Percentiles rank a stretch among this genome's conserved stretches.
These are phyloP conservation scores for Steromphala cineraria DNA, from an alignment of 2,888 invertebrate genomes.

Conservation along the genomic window DNA sequence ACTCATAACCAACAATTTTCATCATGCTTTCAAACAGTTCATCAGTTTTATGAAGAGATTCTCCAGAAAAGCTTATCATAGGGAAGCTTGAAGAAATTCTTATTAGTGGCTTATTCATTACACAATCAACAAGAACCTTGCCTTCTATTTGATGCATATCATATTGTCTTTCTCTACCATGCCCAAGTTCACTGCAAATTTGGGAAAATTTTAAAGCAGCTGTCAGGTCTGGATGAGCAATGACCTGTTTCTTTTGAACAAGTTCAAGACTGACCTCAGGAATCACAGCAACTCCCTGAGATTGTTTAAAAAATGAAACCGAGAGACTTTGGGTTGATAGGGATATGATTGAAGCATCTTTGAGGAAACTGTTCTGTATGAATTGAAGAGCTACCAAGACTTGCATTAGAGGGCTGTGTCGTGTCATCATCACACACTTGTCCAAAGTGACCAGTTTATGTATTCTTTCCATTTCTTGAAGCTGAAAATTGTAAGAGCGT, in stretches of 20 bases:
- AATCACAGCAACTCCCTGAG: not conserved
- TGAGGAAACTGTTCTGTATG: conserved; percentile 2
- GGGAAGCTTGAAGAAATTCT: not conserved
- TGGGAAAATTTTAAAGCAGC: not conserved
- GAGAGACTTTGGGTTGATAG: not conserved
- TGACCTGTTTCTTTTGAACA: not conserved
- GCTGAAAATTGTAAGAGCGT: not conserved
- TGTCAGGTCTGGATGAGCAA: not conserved
- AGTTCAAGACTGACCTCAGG: not conserved
- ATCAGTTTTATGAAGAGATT: not conserved
- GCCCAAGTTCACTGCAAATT: not conserved
- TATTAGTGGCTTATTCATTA: conserved; percentile 16
- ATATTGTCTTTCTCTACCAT: conserved; percentile 14
- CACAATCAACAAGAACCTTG: not conserved
- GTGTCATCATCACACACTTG: not conserved
- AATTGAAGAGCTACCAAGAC: not conserved
- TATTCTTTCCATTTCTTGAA: not conserved
- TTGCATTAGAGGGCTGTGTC: not conserved
- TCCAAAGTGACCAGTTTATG: not conserved
- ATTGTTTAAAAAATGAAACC: not conserved
- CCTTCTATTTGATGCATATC: conserved; percentile 18
- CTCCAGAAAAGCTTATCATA: conserved; percentile 6
- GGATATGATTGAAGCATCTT: not conserved
- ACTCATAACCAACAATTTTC: not conserved
- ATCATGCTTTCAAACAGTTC: not conserved